A percentile compares a stretch with the other conserved stretches of the same genome.
Evolutionary conservation across 2,797 vertebrate species (phyloP).

Genomic region (Syngnathus acus): DNA sequence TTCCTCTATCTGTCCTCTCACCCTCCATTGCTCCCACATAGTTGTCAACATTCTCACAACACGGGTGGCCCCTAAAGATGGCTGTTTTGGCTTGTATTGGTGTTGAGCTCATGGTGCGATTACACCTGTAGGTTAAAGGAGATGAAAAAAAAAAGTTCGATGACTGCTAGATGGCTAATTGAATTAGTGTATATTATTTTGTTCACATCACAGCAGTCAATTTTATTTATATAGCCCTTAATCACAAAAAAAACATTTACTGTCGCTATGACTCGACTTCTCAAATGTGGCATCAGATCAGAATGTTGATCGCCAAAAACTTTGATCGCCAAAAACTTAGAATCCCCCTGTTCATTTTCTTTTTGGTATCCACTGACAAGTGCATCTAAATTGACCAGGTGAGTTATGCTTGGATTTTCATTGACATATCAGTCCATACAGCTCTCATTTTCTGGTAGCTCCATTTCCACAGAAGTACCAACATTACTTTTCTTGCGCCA

Average conservation of each 20-base stretch:
- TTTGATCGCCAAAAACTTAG: background rate
- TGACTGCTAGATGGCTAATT: background rate
- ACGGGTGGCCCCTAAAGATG: constrained; percentile 8
- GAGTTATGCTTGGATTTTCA: background rate
- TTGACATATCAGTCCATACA: background rate
- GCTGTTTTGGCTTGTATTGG: constrained; percentile 12
- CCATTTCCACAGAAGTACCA: background rate
- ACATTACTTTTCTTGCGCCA: background rate
- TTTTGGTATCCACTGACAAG: background rate
- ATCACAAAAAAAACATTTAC: too few relatives aligned
- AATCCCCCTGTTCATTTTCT: background rate
- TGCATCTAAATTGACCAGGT: background rate
- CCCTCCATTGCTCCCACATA: constrained; percentile 5
- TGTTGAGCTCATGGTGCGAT: constrained; percentile 27
- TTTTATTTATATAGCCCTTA: too few relatives aligned
- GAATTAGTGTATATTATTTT: background rate
- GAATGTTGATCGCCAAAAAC: background rate
- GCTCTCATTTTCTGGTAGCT: background rate
- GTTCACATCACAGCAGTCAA: background rate
- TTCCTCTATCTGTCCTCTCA: constrained; percentile 23
- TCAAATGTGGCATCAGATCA: background rate
- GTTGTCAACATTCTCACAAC: constrained; percentile 15
- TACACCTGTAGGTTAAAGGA: constrained; percentile 24
- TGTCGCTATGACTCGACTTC: too few relatives aligned
- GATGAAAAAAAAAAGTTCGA: background rate